These are phyloP conservation scores for Drosophila flavopinicola DNA, from an alignment of 2,888 invertebrate genomes.

Conservation along the genomic window DNA sequence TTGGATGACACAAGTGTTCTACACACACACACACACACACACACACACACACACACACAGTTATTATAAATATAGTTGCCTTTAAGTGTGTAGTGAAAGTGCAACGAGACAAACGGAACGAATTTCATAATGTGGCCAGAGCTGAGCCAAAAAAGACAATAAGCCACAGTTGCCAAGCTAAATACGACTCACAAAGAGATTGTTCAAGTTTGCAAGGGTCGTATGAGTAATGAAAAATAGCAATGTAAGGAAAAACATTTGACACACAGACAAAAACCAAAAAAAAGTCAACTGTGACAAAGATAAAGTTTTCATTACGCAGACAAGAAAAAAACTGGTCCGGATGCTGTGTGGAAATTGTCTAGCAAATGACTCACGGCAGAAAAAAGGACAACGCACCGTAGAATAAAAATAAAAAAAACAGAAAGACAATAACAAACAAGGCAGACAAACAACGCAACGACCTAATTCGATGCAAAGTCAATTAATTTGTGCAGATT, in stretches of 20 bases:
- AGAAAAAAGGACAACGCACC: slow-evolving; percentile 53
- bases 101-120: slow-evolving; percentile 32
- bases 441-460: slow-evolving; percentile 54
- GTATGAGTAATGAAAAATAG: slow-evolving; percentile 71
- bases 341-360: slow-evolving; percentile 51
- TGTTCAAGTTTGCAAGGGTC: slow-evolving; percentile 33
- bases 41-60: slow-evolving; percentile 7
- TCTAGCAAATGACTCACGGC: slow-evolving; percentile 47
- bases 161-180: slow-evolving; percentile 58
- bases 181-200: slow-evolving; percentile 36
- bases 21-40: background rate
- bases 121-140: slow-evolving; percentile 31
- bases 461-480: slow-evolving; percentile 75
- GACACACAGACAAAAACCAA: slow-evolving; percentile 25
- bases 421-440: slow-evolving; percentile 3
- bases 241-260: slow-evolving; percentile 13
- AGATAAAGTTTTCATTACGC: slow-evolving; percentile 79
- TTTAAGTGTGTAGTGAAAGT: slow-evolving; percentile 58
- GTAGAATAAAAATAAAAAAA: slow-evolving; percentile 8
- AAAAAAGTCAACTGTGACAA: slow-evolving; percentile 58
- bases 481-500: slow-evolving; percentile 76
- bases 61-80: slow-evolving; percentile 13
- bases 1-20: slow-evolving; percentile 26
- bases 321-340: slow-evolving; percentile 26
- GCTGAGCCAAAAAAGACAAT: slow-evolving; percentile 34